Evolutionary conservation across 1,140 invertebrate species (phyloP).

Genomic region (Paralvinella palmiformis): DNA sequence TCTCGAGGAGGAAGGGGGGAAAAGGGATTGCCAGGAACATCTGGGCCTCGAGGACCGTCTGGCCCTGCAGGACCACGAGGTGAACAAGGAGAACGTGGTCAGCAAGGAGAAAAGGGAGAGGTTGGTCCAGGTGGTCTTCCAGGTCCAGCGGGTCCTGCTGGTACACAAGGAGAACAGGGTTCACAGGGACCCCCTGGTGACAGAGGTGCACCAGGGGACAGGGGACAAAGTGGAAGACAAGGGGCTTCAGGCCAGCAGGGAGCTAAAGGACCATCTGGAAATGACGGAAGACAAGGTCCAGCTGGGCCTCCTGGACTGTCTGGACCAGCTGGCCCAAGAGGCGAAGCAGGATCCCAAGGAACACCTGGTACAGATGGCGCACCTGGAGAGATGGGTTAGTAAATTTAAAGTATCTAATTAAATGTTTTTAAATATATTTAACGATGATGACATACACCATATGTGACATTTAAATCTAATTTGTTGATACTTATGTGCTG

Average conservation of each 20-base stretch:
- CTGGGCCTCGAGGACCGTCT: constrained; percentile 8
- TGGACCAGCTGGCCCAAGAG: background rate
- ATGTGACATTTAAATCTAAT: too few relatives aligned
- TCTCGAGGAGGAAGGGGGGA: background rate
- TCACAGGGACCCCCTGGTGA: background rate
- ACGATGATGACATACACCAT: too few relatives aligned
- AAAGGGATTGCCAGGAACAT: constrained; percentile 1
- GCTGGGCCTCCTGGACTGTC: background rate
- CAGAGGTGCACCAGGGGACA: too few relatives aligned
- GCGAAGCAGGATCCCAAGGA: constrained; percentile 10
- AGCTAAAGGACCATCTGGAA: background rate
- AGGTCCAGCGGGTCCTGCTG: background rate
- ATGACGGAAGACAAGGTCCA: constrained; percentile 1
- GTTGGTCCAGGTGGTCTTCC: background rate
- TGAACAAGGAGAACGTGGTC: background rate
- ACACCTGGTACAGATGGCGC: background rate
- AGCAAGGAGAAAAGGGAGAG: background rate
- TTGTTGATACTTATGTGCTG: too few relatives aligned
- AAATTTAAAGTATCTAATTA: too few relatives aligned
- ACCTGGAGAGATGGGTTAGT: too few relatives aligned
- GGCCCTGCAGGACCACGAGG: constrained; percentile 2
- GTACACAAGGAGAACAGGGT: background rate
- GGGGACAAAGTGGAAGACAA: background rate
- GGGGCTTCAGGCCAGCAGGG: background rate
- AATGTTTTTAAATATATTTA: too few relatives aligned